A percentile compares a stretch with the other conserved stretches of the same genome.
Conservation (phyloP, 2,888 invertebrate genomes). For the Frankliniella intonsa region DNA sequence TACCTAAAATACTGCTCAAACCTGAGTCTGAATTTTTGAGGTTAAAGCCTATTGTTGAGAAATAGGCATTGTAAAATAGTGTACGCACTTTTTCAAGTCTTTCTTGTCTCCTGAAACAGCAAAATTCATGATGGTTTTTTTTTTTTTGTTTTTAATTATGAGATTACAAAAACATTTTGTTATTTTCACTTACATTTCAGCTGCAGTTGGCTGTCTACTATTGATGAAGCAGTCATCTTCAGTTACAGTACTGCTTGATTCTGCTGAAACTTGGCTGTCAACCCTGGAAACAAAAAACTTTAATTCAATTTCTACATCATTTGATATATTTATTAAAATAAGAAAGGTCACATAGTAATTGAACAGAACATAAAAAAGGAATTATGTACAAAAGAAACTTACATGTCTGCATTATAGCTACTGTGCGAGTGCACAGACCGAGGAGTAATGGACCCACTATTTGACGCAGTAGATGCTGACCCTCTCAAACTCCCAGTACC, state of each 20-base stretch:
- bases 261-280: slow-evolving; percentile 8
- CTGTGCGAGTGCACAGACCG: slow-evolving; percentile 38
- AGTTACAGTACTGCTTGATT: slow-evolving; percentile 29
- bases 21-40: slow-evolving; percentile 51
- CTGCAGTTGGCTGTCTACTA: slow-evolving; percentile 7
- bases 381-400: slow-evolving; percentile 30
- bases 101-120: slow-evolving; percentile 48
- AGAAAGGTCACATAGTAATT: no score
- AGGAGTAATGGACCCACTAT: slow-evolving; percentile 41
- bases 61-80: slow-evolving; percentile 55
- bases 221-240: slow-evolving; percentile 30
- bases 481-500: slow-evolving; percentile 61
- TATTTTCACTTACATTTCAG: not conserved
- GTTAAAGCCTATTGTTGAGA: slow-evolving; percentile 52
- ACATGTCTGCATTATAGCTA: slow-evolving; percentile 39
- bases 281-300: slow-evolving; percentile 12
- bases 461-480: slow-evolving; percentile 47
- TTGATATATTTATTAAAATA: slow-evolving; percentile 37
- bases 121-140: slow-evolving; percentile 29
- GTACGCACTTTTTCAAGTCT: slow-evolving; percentile 53
- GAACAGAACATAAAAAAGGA: not conserved
- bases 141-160: slow-evolving; percentile 25
- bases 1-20: slow-evolving; percentile 52
- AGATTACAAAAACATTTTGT: not conserved
- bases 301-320: slow-evolving; percentile 38